phyloP scores from a whole-genome alignment of 2,888 invertebrate species.

The Phaonia tiefii region DNA sequence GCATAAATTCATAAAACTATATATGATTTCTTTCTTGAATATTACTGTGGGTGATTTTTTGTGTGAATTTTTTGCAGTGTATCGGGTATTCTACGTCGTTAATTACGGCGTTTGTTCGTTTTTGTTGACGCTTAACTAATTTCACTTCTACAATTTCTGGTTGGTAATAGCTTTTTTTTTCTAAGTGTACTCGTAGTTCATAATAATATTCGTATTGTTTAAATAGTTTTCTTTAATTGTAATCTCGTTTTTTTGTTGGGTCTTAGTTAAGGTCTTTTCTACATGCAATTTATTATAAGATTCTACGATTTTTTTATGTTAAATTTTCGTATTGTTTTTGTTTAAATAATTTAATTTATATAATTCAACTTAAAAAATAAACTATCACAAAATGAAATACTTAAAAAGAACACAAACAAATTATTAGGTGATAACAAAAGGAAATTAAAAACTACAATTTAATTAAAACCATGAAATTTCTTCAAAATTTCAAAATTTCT shows the following conservation, averaged over 20 bases:
- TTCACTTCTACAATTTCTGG: slow-evolving; percentile 20
- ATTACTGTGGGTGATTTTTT: slow-evolving; percentile 1
- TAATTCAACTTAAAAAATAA: slow-evolving; percentile 36
- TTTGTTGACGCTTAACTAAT: slow-evolving; percentile 21
- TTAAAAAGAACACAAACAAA: slow-evolving; percentile 64
- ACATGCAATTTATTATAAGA: slow-evolving; percentile 39
- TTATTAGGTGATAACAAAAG: slow-evolving; percentile 44
- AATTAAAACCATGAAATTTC: slow-evolving; percentile 1
- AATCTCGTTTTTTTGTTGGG: slow-evolving; percentile 55
- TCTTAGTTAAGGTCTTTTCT: slow-evolving; percentile 23
- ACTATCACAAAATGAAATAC: slow-evolving; percentile 67
- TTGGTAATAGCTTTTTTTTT: slow-evolving; percentile 14
- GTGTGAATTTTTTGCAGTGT: slow-evolving; percentile 46
- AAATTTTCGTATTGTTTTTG: slow-evolving; percentile 13
- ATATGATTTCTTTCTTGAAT: neutral
- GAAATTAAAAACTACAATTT: slow-evolving; percentile 21
- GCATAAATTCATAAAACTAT: neutral
- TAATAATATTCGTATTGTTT: slow-evolving; percentile 22
- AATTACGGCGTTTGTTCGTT: neutral
- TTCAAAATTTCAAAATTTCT: slow-evolving; percentile 24
- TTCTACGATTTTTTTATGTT: slow-evolving; percentile 44
- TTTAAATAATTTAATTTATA: slow-evolving; percentile 58
- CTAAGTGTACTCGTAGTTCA: slow-evolving; percentile 6
- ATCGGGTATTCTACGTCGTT: slow-evolving; percentile 32
- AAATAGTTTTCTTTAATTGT: slow-evolving; percentile 13